Base-by-base conservation (phyloP, 2,113 vertebrate species). In the Callipepla squamata region DNA sequence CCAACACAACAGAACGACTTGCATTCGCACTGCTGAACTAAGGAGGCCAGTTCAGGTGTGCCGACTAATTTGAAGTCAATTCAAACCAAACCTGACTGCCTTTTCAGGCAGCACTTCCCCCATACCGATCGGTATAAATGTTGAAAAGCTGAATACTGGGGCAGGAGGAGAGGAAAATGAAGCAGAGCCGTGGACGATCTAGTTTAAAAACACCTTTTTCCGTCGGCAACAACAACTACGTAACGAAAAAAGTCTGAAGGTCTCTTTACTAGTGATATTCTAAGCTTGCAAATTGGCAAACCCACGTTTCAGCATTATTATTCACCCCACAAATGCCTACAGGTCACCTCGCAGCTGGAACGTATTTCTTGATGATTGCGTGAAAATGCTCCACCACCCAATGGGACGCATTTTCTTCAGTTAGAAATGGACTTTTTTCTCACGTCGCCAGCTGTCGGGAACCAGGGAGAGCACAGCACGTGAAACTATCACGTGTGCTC, bases 371-470 rank as follows among this genome's bases (percentile, higher is more conserved):
- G 84, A 87, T 62, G 75, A 82, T 83, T 90, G 74, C 57, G 81
- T 85, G 94, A 97, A 97, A 97, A 96, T 53, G 93, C 32, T 97
- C 77, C 89, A 93, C 96, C 94, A 95, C 86, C 94, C 63, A 92
- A 72, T 40, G 66, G 91, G 69, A 93, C 72, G 90, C 85, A 82
- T 28, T 85, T 87, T 93, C 95, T 87, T 87, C 94, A 83, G 30
- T 93, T 87, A 96, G 85, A 96, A 95, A 95, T 70, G n/a, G 40
- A 91, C 89, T 94, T 96, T 30, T 80, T 95, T 55, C 82, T 36
- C 68, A 23, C 58, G 32, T 89, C 91, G 83, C 91, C 78, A 94
- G 89, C 87, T 75, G 72, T 14, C 90, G 77, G 74, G 30, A 96
- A 96, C 51, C 36, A 72, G 85, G 92, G 72, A 26, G 53, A 94